Conservation (phyloP, 1,140 invertebrate species). For the Trigoniulus corallinus region DNA sequence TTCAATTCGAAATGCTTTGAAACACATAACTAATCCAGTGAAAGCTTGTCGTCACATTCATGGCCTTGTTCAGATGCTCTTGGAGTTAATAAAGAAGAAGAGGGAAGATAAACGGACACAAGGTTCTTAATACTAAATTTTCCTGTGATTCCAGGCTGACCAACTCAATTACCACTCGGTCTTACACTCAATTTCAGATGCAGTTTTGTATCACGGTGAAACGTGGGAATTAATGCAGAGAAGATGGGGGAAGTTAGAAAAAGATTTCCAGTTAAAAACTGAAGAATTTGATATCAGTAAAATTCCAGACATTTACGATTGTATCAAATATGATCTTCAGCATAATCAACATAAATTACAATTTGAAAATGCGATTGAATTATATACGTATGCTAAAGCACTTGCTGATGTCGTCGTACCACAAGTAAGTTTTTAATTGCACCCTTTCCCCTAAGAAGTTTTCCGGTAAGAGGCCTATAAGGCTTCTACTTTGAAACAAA, state of each 20-base stretch:
- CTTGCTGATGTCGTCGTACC: constrained; percentile 97
- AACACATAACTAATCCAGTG: constrained; percentile 92
- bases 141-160: neutral
- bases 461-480: too few relatives aligned
- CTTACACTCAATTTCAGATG: constrained; percentile 42
- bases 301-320: constrained; percentile 99
- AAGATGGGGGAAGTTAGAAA: constrained; percentile 96
- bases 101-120: constrained; percentile 74
- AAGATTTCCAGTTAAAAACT: constrained; percentile 86
- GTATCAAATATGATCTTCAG: constrained; percentile 97
- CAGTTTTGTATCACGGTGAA: constrained; percentile 90
- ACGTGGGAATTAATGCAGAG: constrained; percentile 97
- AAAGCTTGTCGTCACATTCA: constrained; percentile 83
- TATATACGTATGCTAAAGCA: constrained; percentile 89
- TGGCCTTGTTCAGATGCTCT: constrained; percentile 63
- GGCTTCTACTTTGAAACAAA: too few relatives aligned
- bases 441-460: neutral
- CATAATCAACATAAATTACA: constrained; percentile 85
- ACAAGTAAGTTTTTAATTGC: constrained; percentile 41
- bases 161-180: too few relatives aligned
- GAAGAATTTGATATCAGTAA: constrained; percentile 95
- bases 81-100: constrained; percentile 60
- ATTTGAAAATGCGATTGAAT: constrained; percentile 82
- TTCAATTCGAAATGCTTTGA: constrained; percentile 71
- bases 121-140: constrained; percentile 29